Evolutionary conservation across 2,797 vertebrate genomes (phyloP), one percentile per base, ranked within the genome.

Genomic region (Mustela erminea): DNA sequence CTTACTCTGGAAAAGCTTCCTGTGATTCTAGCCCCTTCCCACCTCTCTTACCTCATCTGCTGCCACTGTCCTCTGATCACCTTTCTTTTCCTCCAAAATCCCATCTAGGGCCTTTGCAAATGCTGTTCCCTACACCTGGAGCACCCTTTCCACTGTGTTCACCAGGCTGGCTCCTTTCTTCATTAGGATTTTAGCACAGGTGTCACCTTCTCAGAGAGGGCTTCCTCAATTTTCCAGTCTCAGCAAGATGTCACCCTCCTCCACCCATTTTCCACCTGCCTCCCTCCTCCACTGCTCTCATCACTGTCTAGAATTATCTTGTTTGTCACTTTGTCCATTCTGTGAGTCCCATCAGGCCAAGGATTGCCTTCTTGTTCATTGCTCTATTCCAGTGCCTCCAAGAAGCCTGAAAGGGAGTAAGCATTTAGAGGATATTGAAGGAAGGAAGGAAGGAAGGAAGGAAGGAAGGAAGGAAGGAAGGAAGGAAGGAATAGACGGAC

Each of bases 161-260:
- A 13, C 0, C 0, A 25, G 10, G 54, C 29, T 46, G 8, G 6
- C 2, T n/a, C 58, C 23, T 83, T 70, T 38, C 2, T 23, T 72
- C 43, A 7, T 72, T 38, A 82, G 60, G 46, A 18, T 60, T 46
- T 35, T 4, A 64, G 74, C 56, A 78, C 20, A 35, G 32, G 43
- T 6, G 32, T 43, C 29, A 54, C 32, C 13, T 46, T 74, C 62
- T 54, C 80, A 32, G 74, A 72, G 66, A 95, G 32, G 20, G 2
- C 20, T 21, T 56, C 54, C 35, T 13, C 60, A 17, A 0, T 9
- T 7, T 13, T 32, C 29, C 70, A 5, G 1, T 77, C 43, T 83
- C 68, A 32, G 5, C 0, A 0, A 56, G 49, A 70, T 0, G 0
- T 10, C 20, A 17, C 10, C 35, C 46, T 25, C 49, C 35, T 54